Percentiles rank a stretch among this genome's conserved stretches.
These are phyloP conservation scores for Drosophila koepferae DNA, from an alignment of 2,888 invertebrate genomes.

Conservation along the genomic window DNA sequence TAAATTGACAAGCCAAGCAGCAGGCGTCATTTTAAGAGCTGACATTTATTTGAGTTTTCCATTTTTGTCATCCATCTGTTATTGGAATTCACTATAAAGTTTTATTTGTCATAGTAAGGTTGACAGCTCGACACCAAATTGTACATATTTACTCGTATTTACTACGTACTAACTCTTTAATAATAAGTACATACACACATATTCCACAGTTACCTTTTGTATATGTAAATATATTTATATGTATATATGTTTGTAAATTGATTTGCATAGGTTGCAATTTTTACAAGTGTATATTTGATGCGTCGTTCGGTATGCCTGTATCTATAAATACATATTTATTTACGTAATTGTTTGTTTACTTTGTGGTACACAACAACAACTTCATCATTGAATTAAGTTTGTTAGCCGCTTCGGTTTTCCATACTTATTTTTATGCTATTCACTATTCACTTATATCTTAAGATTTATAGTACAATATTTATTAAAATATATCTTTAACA, in stretches of 20 bases:
- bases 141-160: slow-evolving; percentile 57
- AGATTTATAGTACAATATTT: slow-evolving; percentile 48
- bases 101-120: slow-evolving; percentile 27
- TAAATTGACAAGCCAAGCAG: slow-evolving; percentile 74
- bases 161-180: slow-evolving; percentile 47
- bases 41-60: slow-evolving; percentile 36
- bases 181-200: slow-evolving; percentile 49
- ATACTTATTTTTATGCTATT: slow-evolving; percentile 52
- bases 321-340: slow-evolving; percentile 70
- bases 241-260: slow-evolving; percentile 35
- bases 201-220: slow-evolving; percentile 35
- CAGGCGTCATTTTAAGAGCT: slow-evolving; percentile 72
- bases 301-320: slow-evolving; percentile 71
- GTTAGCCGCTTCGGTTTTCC: slow-evolving; percentile 32
- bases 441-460: slow-evolving; percentile 45
- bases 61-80: slow-evolving; percentile 18
- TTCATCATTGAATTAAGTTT: slow-evolving; percentile 44
- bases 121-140: slow-evolving; percentile 50
- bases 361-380: slow-evolving; percentile 40
- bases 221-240: slow-evolving; percentile 36
- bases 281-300: slow-evolving; percentile 54
- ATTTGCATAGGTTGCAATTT: slow-evolving; percentile 64
- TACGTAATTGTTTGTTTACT: slow-evolving; percentile 37
- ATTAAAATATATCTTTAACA: slow-evolving; percentile 60
- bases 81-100: slow-evolving; percentile 28